Evolutionary conservation across 2,888 invertebrate genomes (phyloP).

Genomic region (Cosmopolites sordidus): DNA sequence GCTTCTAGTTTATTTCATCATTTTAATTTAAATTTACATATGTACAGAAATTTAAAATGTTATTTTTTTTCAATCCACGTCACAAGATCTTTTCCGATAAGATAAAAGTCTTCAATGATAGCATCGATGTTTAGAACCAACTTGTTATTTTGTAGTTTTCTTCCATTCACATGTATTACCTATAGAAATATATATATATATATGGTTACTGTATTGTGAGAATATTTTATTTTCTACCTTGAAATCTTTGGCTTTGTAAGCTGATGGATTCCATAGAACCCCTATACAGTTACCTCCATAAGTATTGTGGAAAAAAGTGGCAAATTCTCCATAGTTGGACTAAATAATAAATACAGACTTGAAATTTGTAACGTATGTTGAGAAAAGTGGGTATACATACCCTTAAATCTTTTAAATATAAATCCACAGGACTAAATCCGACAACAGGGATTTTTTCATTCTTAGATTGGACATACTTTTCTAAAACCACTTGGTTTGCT

Average conservation of each 20-base stretch:
- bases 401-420: slow-evolving; percentile 69
- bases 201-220: not conserved
- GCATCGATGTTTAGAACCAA: slow-evolving; percentile 62
- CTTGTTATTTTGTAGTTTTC: slow-evolving; percentile 52
- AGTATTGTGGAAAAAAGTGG: slow-evolving; percentile 83
- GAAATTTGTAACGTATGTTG: too few species aligned
- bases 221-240: slow-evolving; percentile 52
- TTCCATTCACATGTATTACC: slow-evolving; percentile 57
- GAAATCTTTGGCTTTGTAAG: slow-evolving; percentile 60
- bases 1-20: not conserved
- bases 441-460: slow-evolving; percentile 62
- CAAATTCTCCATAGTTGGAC: slow-evolving; percentile 70
- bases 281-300: slow-evolving; percentile 85
- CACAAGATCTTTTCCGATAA: slow-evolving; percentile 65
- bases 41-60: not conserved
- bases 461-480: slow-evolving; percentile 40
- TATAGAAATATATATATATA: too few species aligned
- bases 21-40: not conserved
- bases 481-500: slow-evolving; percentile 32
- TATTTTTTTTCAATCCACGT: slow-evolving; percentile 49
- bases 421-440: slow-evolving; percentile 70
- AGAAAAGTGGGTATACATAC: too few species aligned
- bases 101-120: slow-evolving; percentile 66
- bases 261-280: slow-evolving; percentile 76
- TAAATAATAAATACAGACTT: slow-evolving; percentile 44